Base-by-base conservation (phyloP, 2,797 vertebrate species). In the Eulemur albifrons region DNA sequence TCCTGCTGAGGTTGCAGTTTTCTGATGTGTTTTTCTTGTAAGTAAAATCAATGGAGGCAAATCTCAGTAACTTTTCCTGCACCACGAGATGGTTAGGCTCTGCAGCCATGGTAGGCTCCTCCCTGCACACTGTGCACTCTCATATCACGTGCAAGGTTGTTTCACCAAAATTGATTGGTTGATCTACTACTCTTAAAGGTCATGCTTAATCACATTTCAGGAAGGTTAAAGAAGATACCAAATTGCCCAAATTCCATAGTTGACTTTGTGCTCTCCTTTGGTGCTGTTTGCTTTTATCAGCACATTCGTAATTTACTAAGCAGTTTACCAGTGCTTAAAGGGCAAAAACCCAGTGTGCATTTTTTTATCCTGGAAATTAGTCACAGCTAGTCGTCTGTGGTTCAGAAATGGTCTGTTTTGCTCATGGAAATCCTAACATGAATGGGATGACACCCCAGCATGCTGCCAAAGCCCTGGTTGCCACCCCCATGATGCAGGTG, bases 341-440 rank as follows among this genome's bases (percentile, higher is more conserved):
- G 98, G 98, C 98, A 99, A 96, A 98, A 96, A 97, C 99, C 98
- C 98, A 97, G 98, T 98, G 98, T 70, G 96, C 98, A 98, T 98
- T 97, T 98, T 98, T 98, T 98, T 97, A 95, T 89, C 43, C 92
- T 90, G 86, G 94, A 90, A 11, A 80, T 97, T 92, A 97, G 97
- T 92, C 80, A 90, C 59, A 94, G 92, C 90, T 45, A 14, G 57
- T 86, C 15, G 13, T 72, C 96, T 87, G 70, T 81, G 95, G 54
- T 90, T 95, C 87, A 12, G 52, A 89, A 50, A 21, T 21, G 77
- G 73, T 50, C 84, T 63, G 40, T 75, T 13, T 81, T 17, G 87
- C 57, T 84, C 90, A 5, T 89, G 75, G 87, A 97, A 92, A 77
- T 43, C 50, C 69, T 84, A 54, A 57, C 10, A 43, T 7, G 2